These are phyloP conservation scores for Pseudanteris insignis DNA, from an alignment of 2,888 invertebrate genomes.

Conservation along the genomic window DNA sequence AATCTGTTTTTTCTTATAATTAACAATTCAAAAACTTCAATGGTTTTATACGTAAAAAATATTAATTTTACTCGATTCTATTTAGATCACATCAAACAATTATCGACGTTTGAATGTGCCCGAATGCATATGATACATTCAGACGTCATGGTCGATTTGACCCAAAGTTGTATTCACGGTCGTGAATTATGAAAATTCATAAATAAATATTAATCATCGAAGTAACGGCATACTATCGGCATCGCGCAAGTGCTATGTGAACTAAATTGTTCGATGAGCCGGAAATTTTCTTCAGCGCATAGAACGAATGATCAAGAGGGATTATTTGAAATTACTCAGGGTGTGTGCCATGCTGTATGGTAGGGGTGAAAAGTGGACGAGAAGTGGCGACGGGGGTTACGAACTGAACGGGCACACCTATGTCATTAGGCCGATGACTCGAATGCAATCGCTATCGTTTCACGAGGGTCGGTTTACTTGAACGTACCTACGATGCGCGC, in stretches of 20 bases:
- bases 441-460: conserved; percentile 50
- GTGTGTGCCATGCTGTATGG: conserved; percentile 24
- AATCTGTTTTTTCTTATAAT: too few relatives aligned
- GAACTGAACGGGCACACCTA: conserved; percentile 52
- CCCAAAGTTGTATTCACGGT: too few relatives aligned
- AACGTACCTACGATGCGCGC: conserved; percentile 33
- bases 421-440: conserved; percentile 57
- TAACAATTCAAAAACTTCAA: too few relatives aligned
- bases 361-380: conserved; percentile 43
- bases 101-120: too few relatives aligned
- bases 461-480: conserved; percentile 50
- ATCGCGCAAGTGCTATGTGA: conserved; percentile 9
- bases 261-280: conserved; percentile 33
- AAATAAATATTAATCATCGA: too few relatives aligned
- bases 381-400: conserved; percentile 39
- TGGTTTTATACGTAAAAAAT: too few relatives aligned
- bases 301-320: conserved; percentile 41
- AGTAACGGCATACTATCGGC: background rate
- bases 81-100: too few relatives aligned
- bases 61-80: too few relatives aligned
- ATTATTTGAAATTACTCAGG: conserved; percentile 46
- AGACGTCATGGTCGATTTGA: too few relatives aligned
- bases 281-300: conserved; percentile 25
- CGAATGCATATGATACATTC: too few relatives aligned
- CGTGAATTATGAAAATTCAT: too few relatives aligned